Base-by-base conservation (phyloP, 2,888 invertebrate genomes). In the Euplexia lucipara region DNA sequence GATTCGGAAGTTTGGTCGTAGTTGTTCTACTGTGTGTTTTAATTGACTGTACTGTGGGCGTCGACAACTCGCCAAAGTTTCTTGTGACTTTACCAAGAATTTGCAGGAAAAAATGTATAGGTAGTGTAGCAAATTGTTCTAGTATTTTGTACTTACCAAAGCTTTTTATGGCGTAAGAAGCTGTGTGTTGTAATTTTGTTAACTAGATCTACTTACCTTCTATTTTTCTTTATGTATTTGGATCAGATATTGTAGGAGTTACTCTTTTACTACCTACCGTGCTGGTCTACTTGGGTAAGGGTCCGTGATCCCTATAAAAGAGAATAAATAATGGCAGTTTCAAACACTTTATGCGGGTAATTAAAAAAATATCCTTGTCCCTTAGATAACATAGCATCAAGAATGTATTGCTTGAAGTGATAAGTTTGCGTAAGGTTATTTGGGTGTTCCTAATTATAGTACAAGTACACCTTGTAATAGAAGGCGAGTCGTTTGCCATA, bases 81-180 rank as follows among this genome's bases (percentile, higher is more conserved):
- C 81, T 68, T 65, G 67, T 70, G 45, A 63, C 57, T 69, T 61
- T 71, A 70, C 63, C 44, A 66, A 75, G 69, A 68, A 72, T 78
- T 81, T 68, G 20, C 16, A 20, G 26, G 48, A 58, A 67, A 69
- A 79, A 76, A 56, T 67, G 42, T 72, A 58, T 42, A 39, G 37
- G 1, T 45, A 47, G 5, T 14, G 16, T 1, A 20, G 5, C 39
- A 35, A 51, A 68, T 53, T 41, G 39, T 56, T 51, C 42, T 14
- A 69, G 45, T 48, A 20, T 14, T 52, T 51, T 57, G 37, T 48
- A 30, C 62, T 26, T 26, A 49, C 2, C 49, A 41, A 30, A 49
- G 49, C 39, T 54, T 59, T 16, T n/a, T 8, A 41, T 70, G 20
- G 42, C 37, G 39, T 65, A 10, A 26, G 20, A 30, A 34, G 12